Percentiles rank a stretch among this genome's conserved stretches.
phyloP scores from a whole-genome alignment of 35 echinoderm and acorn worm genomes.

The Eucidaris tribuloides region DNA sequence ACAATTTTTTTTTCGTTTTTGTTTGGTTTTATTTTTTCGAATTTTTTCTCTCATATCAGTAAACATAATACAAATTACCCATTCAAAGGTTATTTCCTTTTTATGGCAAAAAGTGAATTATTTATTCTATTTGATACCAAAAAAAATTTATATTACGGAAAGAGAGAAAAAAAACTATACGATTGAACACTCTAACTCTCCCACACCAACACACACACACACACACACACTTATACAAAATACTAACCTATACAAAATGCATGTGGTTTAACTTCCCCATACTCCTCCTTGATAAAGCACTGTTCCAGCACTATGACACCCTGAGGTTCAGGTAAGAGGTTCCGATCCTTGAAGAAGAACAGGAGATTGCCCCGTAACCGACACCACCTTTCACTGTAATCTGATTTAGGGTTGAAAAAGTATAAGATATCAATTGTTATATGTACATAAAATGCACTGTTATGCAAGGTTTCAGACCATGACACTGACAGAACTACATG shows the following conservation, averaged over 20 bases:
- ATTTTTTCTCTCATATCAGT: too few species aligned
- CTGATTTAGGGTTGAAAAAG: constrained; percentile 33
- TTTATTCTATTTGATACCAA: too few species aligned
- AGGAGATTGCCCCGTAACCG: constrained; percentile 88
- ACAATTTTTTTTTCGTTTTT: too few species aligned
- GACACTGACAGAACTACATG: not conserved
- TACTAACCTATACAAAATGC: constrained; percentile 90
- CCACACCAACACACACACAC: too few species aligned
- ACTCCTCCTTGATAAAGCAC: constrained; percentile 78
- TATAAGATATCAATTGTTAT: not conserved
- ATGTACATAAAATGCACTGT: not conserved
- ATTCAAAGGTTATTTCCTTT: too few species aligned
- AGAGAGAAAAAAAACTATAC: too few species aligned
- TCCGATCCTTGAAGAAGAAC: constrained; percentile 98
- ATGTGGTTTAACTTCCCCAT: constrained; percentile 81
- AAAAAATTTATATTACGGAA: too few species aligned
- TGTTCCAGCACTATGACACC: constrained; percentile 92
- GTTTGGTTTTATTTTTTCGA: too few species aligned
- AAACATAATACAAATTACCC: too few species aligned
- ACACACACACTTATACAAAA: too few species aligned
- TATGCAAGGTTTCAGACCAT: not conserved
- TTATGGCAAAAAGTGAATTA: too few species aligned
- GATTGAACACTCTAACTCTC: too few species aligned
- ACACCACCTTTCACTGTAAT: constrained; percentile 93
- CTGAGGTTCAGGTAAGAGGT: constrained; percentile 86